A percentile compares a stretch with the other conserved stretches of the same genome.
Evolutionary conservation across 2,888 invertebrate species (phyloP).

Genomic region (Diloba caeruleocephala): DNA sequence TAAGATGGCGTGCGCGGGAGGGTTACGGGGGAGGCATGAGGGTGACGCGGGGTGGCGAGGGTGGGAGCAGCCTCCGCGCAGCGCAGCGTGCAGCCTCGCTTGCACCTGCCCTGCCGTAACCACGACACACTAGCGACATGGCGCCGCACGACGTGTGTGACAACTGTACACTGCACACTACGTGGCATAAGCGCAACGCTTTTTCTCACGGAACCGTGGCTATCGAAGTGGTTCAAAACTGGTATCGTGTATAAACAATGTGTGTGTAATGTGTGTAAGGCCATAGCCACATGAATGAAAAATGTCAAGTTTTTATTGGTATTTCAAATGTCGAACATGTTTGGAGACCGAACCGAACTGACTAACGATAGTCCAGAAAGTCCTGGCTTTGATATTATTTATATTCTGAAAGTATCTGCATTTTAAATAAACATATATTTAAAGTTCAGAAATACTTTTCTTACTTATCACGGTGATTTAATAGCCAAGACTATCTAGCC

Average conservation of each 20-base stretch:
- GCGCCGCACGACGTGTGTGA: conserved; percentile 55
- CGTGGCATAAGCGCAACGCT: conserved; percentile 15
- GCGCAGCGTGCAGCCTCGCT: conserved; percentile 85
- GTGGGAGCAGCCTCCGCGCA: conserved; percentile 81
- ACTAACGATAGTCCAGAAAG: too few relatives aligned
- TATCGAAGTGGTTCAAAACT: conserved; percentile 38
- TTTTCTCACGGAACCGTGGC: conserved; percentile 22
- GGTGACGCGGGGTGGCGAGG: conserved; percentile 71
- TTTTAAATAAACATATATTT: background rate
- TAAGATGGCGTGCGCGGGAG: conserved; percentile 87
- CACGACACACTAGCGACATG: conserved; percentile 77
- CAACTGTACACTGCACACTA: conserved; percentile 50
- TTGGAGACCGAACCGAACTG: too few relatives aligned
- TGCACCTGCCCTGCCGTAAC: conserved; percentile 84
- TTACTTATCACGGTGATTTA: too few relatives aligned
- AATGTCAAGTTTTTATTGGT: too few relatives aligned
- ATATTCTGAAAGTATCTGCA: background rate
- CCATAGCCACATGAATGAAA: too few relatives aligned
- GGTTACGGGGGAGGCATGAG: conserved; percentile 66
- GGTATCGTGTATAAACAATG: conserved; percentile 11
- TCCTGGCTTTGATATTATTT: background rate
- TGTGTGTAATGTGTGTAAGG: too few relatives aligned
- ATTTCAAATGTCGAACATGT: too few relatives aligned
- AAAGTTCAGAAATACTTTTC: too few relatives aligned
- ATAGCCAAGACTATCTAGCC: too few relatives aligned